Percentiles rank a stretch among this genome's conserved stretches.
Evolutionary conservation across 2,797 vertebrate genomes (phyloP).

Genomic region (Lycodopsis pacificus): DNA sequence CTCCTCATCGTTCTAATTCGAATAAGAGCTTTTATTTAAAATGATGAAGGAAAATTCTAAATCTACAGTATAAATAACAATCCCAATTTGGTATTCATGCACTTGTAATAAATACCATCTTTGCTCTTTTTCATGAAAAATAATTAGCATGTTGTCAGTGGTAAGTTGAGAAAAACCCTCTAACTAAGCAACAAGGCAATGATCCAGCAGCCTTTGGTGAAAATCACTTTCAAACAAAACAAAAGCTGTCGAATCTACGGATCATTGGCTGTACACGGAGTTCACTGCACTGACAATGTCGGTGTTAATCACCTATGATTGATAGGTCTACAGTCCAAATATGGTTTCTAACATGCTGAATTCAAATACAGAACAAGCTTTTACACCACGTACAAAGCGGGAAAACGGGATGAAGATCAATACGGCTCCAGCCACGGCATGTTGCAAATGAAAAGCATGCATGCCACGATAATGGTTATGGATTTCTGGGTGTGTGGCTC

Average conservation of each 20-base stretch:
- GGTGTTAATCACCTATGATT: conserved; percentile 52
- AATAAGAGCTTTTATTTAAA: background rate
- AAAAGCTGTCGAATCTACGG: background rate
- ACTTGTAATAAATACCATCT: background rate
- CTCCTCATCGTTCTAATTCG: background rate
- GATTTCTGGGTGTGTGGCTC: conserved; percentile 71
- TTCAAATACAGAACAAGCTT: conserved; percentile 60
- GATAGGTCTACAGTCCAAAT: conserved; percentile 23
- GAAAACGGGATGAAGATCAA: conserved; percentile 71
- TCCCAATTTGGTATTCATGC: background rate
- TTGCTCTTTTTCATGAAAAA: background rate
- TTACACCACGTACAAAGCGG: conserved; percentile 51
- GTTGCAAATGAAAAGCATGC: conserved; percentile 75
- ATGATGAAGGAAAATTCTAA: background rate
- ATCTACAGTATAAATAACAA: background rate
- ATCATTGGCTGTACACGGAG: background rate
- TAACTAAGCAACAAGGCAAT: background rate
- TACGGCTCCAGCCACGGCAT: conserved; percentile 46
- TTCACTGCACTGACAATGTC: background rate
- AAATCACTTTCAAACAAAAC: conserved; percentile 29
- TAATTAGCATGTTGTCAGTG: background rate
- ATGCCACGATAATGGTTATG: conserved; percentile 75
- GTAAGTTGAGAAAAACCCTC: background rate
- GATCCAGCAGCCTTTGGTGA: conserved; percentile 2
- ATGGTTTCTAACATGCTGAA: conserved; percentile 33